phyloP scores from a whole-genome alignment of 2,797 vertebrate genomes.

The Sphaeramia orbicularis region DNA sequence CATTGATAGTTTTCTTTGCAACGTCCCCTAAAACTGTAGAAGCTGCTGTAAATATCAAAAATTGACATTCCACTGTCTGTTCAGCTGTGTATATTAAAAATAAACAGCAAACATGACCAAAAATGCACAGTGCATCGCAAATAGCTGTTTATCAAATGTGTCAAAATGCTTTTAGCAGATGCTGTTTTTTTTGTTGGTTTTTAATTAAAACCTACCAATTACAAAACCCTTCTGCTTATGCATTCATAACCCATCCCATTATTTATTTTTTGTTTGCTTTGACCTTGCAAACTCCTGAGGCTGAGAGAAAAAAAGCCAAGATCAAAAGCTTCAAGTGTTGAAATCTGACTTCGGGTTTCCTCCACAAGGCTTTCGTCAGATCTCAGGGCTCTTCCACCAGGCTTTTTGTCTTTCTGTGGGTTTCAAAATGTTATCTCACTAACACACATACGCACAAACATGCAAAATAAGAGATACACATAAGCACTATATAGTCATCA shows the following conservation, averaged over 20 bases:
- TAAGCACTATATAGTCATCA: conserved; percentile 35
- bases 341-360: conserved; percentile 51
- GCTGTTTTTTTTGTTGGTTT: background rate
- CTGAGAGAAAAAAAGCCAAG: too few species aligned
- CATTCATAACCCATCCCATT: conserved; percentile 3
- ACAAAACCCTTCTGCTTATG: conserved; percentile 1
- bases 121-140: background rate
- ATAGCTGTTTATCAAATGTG: background rate
- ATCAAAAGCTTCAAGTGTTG: conserved; percentile 48
- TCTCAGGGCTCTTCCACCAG: conserved; percentile 39
- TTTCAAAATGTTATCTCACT: conserved; percentile 50
- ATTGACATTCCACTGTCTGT: background rate
- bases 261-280: background rate
- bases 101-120: background rate
- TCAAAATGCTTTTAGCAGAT: background rate
- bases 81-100: too few species aligned
- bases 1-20: conserved; percentile 12
- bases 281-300: too few species aligned
- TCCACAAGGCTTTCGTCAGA: conserved; percentile 49
- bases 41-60: background rate
- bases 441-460: conserved; percentile 51
- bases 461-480: conserved; percentile 23
- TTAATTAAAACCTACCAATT: background rate
- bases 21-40: background rate
- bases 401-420: conserved; percentile 52